Evolutionary conservation across 2,113 vertebrate genomes (phyloP).

Genomic region (Ovibos moschatus): DNA sequence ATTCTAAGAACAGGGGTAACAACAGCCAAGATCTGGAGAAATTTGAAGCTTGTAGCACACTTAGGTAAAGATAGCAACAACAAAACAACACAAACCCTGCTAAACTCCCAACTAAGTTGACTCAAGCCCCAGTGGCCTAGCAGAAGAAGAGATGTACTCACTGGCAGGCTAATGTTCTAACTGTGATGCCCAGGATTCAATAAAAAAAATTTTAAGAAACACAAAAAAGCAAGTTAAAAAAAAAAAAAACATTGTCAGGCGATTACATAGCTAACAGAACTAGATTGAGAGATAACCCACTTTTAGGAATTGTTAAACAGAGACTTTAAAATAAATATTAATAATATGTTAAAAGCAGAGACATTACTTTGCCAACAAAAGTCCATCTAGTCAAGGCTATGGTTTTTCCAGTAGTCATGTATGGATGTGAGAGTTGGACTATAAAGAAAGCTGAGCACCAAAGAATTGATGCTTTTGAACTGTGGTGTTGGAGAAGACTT

Average conservation of each 20-base stretch:
- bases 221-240: neutral
- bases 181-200: neutral
- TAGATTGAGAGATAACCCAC: neutral
- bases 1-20: neutral
- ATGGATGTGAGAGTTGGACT: neutral
- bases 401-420: neutral
- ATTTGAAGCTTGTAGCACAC: neutral
- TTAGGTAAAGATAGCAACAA: neutral
- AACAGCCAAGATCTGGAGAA: neutral
- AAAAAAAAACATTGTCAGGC: neutral
- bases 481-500: neutral
- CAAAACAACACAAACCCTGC: neutral
- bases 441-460: neutral
- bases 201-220: neutral
- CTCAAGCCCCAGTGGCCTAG: neutral
- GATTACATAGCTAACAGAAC: neutral
- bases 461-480: neutral
- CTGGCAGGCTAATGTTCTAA: neutral
- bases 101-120: neutral
- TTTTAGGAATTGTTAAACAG: neutral
- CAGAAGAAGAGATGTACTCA: neutral
- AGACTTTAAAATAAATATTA: neutral
- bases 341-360: neutral
- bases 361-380: neutral
- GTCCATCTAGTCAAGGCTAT: neutral